Conservation (phyloP, 2,113 vertebrate species). For the Ctenodactylus gundi region DNA sequence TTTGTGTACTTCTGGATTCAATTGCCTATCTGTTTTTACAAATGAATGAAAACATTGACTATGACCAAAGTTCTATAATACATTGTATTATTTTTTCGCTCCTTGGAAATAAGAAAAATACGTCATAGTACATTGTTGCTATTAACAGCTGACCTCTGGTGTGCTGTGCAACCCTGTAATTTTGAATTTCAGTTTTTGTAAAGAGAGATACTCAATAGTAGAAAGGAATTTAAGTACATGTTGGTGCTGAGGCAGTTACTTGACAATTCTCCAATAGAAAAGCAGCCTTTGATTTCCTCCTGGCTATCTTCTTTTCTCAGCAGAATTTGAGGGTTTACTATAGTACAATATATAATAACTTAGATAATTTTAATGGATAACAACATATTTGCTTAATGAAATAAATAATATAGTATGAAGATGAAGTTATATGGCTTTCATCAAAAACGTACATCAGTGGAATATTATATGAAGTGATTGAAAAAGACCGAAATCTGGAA, state of each 20-base stretch:
- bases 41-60: constrained; percentile 61
- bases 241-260: constrained; percentile 56
- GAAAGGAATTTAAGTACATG: constrained; percentile 73
- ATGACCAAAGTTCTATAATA: constrained; percentile 47
- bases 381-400: constrained; percentile 53
- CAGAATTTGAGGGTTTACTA: constrained; percentile 56
- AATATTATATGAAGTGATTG: constrained; percentile 22
- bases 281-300: constrained; percentile 62
- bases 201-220: constrained; percentile 70
- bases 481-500: constrained; percentile 21
- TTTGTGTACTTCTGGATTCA: constrained; percentile 49
- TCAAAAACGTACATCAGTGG: constrained; percentile 51
- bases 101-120: constrained; percentile 78
- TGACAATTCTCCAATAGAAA: constrained; percentile 56
- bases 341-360: constrained; percentile 66
- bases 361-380: constrained; percentile 58
- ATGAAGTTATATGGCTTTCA: constrained; percentile 50
- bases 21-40: constrained; percentile 69
- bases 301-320: neutral
- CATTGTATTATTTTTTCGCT: constrained; percentile 63
- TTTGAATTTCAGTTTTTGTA: constrained; percentile 73
- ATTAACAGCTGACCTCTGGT: constrained; percentile 72
- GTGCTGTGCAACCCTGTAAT: constrained; percentile 58
- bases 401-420: constrained; percentile 28
- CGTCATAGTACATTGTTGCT: constrained; percentile 59